These are phyloP conservation scores for Chrosomus eos DNA, from an alignment of 2,797 vertebrate genomes.

Conservation along the genomic window DNA sequence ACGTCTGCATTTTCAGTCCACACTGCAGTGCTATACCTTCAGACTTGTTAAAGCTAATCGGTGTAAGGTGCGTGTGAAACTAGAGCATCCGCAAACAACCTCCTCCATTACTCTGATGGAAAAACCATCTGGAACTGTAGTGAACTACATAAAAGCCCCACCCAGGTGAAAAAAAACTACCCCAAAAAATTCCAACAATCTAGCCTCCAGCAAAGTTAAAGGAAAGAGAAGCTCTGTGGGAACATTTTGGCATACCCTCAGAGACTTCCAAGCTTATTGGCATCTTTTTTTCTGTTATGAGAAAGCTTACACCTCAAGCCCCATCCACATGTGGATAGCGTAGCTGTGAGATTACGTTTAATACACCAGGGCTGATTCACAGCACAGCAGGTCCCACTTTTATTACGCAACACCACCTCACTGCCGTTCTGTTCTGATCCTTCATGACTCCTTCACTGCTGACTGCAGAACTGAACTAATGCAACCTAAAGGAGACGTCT, in stretches of 20 bases:
- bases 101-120: not conserved
- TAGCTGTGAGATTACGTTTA: conserved; percentile 47
- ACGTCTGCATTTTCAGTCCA: not conserved
- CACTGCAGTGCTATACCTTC: not conserved
- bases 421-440: not conserved
- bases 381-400: conserved; percentile 3
- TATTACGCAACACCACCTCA: conserved; percentile 14
- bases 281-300: conserved; percentile 32
- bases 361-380: not conserved
- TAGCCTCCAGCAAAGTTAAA: conserved; percentile 16
- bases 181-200: conserved; percentile 8
- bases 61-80: conserved; percentile 3
- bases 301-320: conserved; percentile 13
- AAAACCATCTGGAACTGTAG: conserved; percentile 18
- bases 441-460: not conserved
- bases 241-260: not conserved
- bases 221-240: not conserved
- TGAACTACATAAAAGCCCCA: conserved; percentile 6
- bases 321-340: conserved; percentile 34
- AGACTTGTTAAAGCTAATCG: conserved; percentile 8
- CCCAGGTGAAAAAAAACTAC: not conserved
- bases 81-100: not conserved
- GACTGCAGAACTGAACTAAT: conserved; percentile 36
- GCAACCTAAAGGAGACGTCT: not conserved
- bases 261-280: conserved; percentile 20